Conservation (phyloP, 1,140 invertebrate genomes). For the Sinella curviseta region DNA sequence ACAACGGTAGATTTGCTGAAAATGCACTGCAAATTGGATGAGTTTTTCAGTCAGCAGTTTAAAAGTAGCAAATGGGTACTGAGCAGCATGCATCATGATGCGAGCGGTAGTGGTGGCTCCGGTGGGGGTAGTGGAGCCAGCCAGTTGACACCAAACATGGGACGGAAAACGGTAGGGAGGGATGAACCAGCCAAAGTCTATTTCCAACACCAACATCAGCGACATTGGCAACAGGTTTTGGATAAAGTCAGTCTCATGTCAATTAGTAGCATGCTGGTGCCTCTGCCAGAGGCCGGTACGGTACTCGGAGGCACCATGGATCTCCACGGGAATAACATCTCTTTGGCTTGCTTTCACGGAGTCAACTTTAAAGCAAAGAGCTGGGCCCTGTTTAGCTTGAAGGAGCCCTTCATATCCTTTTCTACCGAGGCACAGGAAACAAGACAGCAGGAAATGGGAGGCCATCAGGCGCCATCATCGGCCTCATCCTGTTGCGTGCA, state of each 20-base stretch:
- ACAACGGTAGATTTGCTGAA: constrained; percentile 94
- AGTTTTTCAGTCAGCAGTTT: constrained; percentile 95
- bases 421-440: constrained; percentile 90
- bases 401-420: constrained; percentile 92
- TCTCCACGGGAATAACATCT: constrained; percentile 83
- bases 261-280: constrained; percentile 61
- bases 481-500: constrained; percentile 58
- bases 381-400: constrained; percentile 93
- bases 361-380: constrained; percentile 96
- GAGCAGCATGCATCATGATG: constrained; percentile 63
- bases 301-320: constrained; percentile 92
- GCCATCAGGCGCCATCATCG: constrained; percentile 36
- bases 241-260: constrained; percentile 56
- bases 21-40: constrained; percentile 93
- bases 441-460: constrained; percentile 65
- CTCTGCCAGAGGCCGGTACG: constrained; percentile 70
- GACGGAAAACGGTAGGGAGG: neutral
- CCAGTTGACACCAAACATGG: constrained; percentile 1
- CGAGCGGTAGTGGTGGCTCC: constrained; percentile 45
- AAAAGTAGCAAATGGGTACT: constrained; percentile 89
- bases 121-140: neutral
- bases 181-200: constrained; percentile 32
- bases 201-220: constrained; percentile 55
- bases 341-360: constrained; percentile 94
- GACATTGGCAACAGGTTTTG: constrained; percentile 64